Conservation (phyloP, 2,797 vertebrate species). For the Alosa sapidissima region DNA sequence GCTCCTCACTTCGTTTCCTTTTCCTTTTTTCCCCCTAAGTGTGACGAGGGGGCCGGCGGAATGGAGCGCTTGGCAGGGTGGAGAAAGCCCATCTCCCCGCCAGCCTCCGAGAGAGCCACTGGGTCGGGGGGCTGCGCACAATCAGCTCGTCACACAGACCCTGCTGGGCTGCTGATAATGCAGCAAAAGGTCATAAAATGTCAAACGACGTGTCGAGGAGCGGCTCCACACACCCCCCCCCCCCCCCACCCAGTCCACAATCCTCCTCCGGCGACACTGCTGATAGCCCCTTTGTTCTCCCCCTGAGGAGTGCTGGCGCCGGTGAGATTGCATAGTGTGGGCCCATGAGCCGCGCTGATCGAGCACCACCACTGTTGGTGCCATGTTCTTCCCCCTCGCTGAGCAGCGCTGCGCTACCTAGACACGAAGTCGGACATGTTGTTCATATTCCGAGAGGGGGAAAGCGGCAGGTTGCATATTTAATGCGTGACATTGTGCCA, state of each 20-base stretch:
- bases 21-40: neutral
- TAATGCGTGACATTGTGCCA: constrained; percentile 12
- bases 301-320: neutral
- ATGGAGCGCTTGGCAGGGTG: constrained; percentile 36
- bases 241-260: constrained; percentile 18
- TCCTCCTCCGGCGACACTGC: neutral
- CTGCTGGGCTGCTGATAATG: constrained; percentile 57
- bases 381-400: too few relatives aligned
- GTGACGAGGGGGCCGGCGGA: neutral
- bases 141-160: constrained; percentile 33
- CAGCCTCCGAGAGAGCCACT: constrained; percentile 33
- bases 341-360: neutral
- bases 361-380: neutral
- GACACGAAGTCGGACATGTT: constrained; percentile 15
- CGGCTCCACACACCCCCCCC: constrained; percentile 31
- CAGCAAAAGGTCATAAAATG: constrained; percentile 70
- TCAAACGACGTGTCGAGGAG: constrained; percentile 52
- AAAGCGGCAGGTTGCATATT: neutral
- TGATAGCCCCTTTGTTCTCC: constrained; percentile 30
- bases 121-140: constrained; percentile 24
- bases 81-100: constrained; percentile 37
- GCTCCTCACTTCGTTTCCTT: neutral
- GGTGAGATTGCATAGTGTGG: constrained; percentile 24
- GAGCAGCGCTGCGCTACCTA: neutral
- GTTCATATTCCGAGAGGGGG: too few relatives aligned